Percentiles rank a stretch among this genome's conserved stretches.
Evolutionary conservation across 2,113 vertebrate genomes (phyloP).

Genomic region (Zingel zingel): DNA sequence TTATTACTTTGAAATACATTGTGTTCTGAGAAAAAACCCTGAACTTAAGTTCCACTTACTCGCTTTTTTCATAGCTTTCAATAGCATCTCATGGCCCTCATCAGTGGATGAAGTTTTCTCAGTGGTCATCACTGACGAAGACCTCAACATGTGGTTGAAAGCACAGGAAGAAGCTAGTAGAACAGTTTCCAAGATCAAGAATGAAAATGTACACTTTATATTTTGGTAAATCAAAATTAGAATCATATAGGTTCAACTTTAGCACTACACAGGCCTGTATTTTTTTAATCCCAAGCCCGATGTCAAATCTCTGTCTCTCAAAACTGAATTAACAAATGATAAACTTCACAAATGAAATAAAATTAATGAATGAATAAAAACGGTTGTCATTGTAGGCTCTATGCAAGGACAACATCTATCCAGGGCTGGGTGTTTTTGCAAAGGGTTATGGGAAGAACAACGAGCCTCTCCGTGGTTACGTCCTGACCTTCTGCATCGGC

Average conservation of each 20-base stretch:
- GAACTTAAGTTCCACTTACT: not conserved
- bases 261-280: not conserved
- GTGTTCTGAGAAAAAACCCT: not conserved
- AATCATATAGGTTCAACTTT: not conserved
- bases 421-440: constrained; percentile 93
- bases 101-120: too few species aligned
- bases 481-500: constrained; percentile 95
- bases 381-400: constrained; percentile 85
- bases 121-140: not conserved
- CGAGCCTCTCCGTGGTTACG: constrained; percentile 95
- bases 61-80: not conserved
- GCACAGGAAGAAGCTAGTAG: not conserved
- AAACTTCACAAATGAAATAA: not conserved
- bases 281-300: not conserved
- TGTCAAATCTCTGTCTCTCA: not conserved
- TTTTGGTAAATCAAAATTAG: not conserved
- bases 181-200: not conserved
- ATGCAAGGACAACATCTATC: constrained; percentile 98
- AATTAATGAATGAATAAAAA: not conserved
- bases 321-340: not conserved
- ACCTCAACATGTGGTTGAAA: not conserved
- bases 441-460: constrained; percentile 99
- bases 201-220: not conserved
- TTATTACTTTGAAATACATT: not conserved
- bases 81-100: not conserved